Base-by-base conservation (phyloP, 2,797 vertebrate species). In the Huso huso region DNA sequence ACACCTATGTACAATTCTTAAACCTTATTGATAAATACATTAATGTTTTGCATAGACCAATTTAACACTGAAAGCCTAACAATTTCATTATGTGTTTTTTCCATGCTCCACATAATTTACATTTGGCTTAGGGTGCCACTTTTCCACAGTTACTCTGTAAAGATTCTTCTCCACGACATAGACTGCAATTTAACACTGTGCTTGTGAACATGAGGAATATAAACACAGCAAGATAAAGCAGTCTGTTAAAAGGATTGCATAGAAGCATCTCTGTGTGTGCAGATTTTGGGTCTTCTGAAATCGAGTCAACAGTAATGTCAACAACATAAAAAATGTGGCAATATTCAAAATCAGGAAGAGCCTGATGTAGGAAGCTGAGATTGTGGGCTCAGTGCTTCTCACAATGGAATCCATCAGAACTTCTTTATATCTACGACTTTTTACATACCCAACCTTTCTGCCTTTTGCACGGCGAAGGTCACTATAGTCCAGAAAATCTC, bases 321-420 rank as follows among this genome's bases (percentile, higher is more conserved):
- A 76, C 80, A 99, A 90, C 78, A 95, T 78, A 67, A 99, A 93
- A 83, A 98, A 98, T 68, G 95, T 95, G 58, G 89, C 86, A 8
- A 94, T 98, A 83, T 99, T 99, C 72, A 97, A 79, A 66, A 98
- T 88, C 50, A 99, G 88, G 75, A 99, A 99, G 2, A 98, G 86
- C 57, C 93, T 87, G 12, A 93, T 95, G 61, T 97, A 98, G 0
- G 93, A 94, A 62, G 91, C 83, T 0, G 90, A 89, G 77, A 82
- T 84, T 1, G 86, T 84, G 0, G 83, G 71, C 50, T 87, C 77
- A 18, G 88, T 86, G 23, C 87, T 89, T 66, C 76, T 86, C 49
- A 82, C 77, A 1, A 88, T 88, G 0, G 87, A 78, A 72, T 79
- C 76, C 86, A 87, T 83, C 59, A 88, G 87, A 10, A 88, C 77